Conservation (phyloP, 2,113 vertebrate genomes). For the Gymnorhina tibicen region DNA sequence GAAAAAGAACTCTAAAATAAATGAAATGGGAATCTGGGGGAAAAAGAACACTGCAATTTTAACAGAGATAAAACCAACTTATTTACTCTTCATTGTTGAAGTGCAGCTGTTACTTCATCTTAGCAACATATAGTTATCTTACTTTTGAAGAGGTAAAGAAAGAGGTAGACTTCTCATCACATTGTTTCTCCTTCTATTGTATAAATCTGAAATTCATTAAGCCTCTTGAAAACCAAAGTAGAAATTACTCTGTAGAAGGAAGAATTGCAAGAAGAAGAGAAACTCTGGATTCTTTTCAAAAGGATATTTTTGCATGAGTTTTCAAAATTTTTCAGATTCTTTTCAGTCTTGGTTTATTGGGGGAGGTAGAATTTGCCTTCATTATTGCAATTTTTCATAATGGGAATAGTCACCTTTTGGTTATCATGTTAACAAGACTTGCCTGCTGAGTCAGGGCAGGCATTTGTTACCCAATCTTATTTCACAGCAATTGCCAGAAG, state of each 20-base stretch:
- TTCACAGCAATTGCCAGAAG: not conserved
- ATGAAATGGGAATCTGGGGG: not conserved
- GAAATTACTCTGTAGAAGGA: not conserved
- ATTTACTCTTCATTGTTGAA: conserved; percentile 13
- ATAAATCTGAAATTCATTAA: not conserved
- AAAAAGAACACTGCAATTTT: not conserved
- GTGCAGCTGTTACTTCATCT: not conserved
- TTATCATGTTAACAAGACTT: not conserved
- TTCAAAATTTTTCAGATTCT: not conserved
- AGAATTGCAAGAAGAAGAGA: not conserved
- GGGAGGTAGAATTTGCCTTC: not conserved
- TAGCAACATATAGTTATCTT: not conserved
- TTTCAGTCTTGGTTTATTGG: not conserved
- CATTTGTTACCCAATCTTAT: not conserved
- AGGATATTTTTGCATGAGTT: not conserved
- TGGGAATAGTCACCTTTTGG: not conserved
- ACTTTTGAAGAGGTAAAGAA: not conserved
- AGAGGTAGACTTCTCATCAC: not conserved
- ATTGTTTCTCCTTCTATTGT: not conserved
- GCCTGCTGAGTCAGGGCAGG: not conserved
- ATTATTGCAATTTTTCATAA: not conserved
- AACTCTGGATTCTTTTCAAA: not conserved
- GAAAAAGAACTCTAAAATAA: conserved; percentile 3
- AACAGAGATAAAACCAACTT: not conserved
- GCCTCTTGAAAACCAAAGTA: not conserved